phyloP scores from a whole-genome alignment of 2,797 vertebrate genomes.

The Lacerta bilineata region DNA sequence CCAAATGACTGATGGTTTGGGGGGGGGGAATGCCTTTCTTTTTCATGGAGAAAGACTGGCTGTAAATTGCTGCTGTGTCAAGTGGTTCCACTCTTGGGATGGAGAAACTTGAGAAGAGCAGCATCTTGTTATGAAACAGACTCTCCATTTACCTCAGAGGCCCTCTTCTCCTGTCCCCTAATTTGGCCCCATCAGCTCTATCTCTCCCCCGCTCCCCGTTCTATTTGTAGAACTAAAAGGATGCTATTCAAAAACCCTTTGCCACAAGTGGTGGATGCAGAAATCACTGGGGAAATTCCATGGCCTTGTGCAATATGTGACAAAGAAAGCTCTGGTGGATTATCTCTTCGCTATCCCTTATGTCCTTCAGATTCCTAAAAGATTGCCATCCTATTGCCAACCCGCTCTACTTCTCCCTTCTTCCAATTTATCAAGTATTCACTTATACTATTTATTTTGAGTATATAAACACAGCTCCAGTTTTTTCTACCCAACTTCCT shows the following conservation, averaged over 20 bases:
- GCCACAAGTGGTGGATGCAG: constrained; percentile 60
- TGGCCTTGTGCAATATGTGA: constrained; percentile 31
- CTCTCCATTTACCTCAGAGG: constrained; percentile 72
- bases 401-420: neutral
- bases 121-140: constrained; percentile 74
- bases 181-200: constrained; percentile 72
- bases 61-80: constrained; percentile 63
- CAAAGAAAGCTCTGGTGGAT: constrained; percentile 43
- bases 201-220: constrained; percentile 31
- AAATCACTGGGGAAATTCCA: constrained; percentile 45
- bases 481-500: neutral
- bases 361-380: constrained; percentile 27
- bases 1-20: constrained; percentile 27
- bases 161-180: constrained; percentile 67
- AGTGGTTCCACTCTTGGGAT: constrained; percentile 60
- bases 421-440: constrained; percentile 5
- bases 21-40: constrained; percentile 24
- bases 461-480: neutral
- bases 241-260: constrained; percentile 46
- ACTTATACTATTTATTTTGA: neutral
- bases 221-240: constrained; percentile 77
- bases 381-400: neutral
- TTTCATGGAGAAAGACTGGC: constrained; percentile 63
- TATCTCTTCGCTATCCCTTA: constrained; percentile 29
- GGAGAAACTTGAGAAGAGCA: constrained; percentile 73